Evolutionary conservation across 2,888 invertebrate species (phyloP), one percentile per base, ranked within the genome.

Genomic region (Phyto melanocephala): DNA sequence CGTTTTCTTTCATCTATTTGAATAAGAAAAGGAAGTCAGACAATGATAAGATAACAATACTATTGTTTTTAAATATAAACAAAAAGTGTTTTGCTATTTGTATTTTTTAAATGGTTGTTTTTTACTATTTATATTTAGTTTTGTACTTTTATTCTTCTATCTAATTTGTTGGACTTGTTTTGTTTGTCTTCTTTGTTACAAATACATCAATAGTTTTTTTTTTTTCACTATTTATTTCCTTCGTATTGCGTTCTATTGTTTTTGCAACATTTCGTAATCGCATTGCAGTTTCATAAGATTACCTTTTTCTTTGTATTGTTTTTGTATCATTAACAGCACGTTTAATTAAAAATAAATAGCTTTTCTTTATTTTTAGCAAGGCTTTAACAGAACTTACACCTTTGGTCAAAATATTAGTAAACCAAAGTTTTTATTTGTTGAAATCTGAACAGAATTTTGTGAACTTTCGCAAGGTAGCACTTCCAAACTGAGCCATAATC

Each of bases 331-430:
- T 77, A 54, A 54, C 54, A 76, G 35, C 54, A 63, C 62, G n/a
- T 62, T 68, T 70, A 62, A 70, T 78, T 62, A 70, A 78, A 54
- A 62, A 52, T 15, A 20, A 63, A 67, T 35, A 56, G 20, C 6
- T 52, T 60, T 50, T 40, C 13, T 52, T 37, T n/a, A n/a, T n/a
- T 33, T 35, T 75, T 42, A 24, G 3, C 40, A 54, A n/a, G n/a
- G n/a, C n/a, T n/a, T n/a, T n/a, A n/a, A n/a, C n/a, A n/a, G n/a
- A n/a, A n/a, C n/a, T n/a, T n/a, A n/a, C n/a, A n/a, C n/a, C n/a
- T n/a, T n/a, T n/a, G n/a, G n/a, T n/a, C n/a, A n/a, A n/a, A n/a
- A n/a, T n/a, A n/a, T n/a, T n/a, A n/a, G 20, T 50, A 35, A 65
- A 20, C 35, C 13, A 0, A 20, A n/a, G n/a, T n/a, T n/a, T n/a